Evolutionary conservation across 1,140 invertebrate genomes (phyloP).

Genomic region (Bombus huntii): DNA sequence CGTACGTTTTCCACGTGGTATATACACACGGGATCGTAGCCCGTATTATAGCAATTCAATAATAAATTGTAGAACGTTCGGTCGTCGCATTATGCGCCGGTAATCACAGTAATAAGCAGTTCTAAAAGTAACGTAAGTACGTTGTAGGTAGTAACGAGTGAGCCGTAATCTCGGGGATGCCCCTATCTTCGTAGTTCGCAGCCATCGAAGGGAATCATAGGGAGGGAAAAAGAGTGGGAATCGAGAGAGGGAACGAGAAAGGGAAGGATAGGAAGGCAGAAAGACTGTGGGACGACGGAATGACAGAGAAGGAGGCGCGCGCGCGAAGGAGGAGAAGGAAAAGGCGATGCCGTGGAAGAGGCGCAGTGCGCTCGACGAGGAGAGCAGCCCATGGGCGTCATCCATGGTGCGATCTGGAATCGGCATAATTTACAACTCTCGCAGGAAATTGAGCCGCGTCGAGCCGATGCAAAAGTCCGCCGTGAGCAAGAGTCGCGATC

Average conservation of each 20-base stretch:
- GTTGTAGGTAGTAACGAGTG: constrained; percentile 79
- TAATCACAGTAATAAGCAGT: constrained; percentile 80
- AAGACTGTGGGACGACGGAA: background rate
- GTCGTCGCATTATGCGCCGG: constrained; percentile 74
- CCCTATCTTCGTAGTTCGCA: constrained; percentile 21
- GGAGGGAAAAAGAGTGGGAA: constrained; percentile 1
- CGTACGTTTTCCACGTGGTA: constrained; percentile 52
- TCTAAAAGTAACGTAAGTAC: constrained; percentile 78
- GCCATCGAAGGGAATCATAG: constrained; percentile 27
- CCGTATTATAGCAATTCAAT: constrained; percentile 78
- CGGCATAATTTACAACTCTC: constrained; percentile 68
- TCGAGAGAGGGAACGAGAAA: constrained; percentile 12
- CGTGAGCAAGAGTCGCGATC: constrained; percentile 52
- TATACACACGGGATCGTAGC: constrained; percentile 32
- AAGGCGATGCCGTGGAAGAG: background rate
- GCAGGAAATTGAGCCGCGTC: constrained; percentile 57
- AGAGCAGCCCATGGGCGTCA: constrained; percentile 70
- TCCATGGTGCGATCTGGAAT: constrained; percentile 60
- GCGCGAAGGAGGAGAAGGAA: background rate
- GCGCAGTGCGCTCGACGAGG: background rate
- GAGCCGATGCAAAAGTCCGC: constrained; percentile 54
- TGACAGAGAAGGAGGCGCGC: constrained; percentile 2
- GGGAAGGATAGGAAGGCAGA: background rate
- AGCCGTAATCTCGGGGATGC: constrained; percentile 72
- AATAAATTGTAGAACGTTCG: constrained; percentile 78